Conservation (phyloP, 2,888 invertebrate genomes). For the Carabus problematicus region DNA sequence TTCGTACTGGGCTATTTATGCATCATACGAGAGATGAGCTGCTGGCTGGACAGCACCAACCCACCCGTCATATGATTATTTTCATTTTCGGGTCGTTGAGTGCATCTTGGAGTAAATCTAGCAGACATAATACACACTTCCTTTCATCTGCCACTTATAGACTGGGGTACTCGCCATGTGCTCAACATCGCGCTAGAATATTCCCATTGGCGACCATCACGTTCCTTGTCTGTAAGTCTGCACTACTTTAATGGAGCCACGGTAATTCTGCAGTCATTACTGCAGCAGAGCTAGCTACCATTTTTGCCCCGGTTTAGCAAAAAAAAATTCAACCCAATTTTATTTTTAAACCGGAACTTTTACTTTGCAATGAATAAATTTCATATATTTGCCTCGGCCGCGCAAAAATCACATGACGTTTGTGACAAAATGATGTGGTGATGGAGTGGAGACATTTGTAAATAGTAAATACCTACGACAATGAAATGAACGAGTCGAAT, state of each 20-base stretch:
- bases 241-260: slow-evolving; percentile 22
- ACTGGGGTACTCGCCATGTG: slow-evolving; percentile 32
- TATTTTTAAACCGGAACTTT: too few species aligned
- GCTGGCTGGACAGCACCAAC: neutral
- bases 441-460: too few species aligned
- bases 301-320: neutral
- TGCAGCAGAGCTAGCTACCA: too few species aligned
- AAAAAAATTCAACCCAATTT: neutral
- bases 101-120: slow-evolving; percentile 42
- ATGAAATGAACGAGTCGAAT: neutral
- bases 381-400: too few species aligned
- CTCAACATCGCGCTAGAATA: slow-evolving; percentile 14
- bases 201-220: too few species aligned
- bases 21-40: neutral
- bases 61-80: slow-evolving; percentile 40
- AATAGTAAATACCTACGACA: too few species aligned
- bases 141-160: slow-evolving; percentile 44
- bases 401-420: too few species aligned
- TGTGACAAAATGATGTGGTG: too few species aligned
- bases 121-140: slow-evolving; percentile 44
- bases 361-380: too few species aligned
- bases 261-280: slow-evolving; percentile 34
- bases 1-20: slow-evolving; percentile 20
- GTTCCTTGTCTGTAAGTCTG: neutral
- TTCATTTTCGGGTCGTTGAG: slow-evolving; percentile 43